These are phyloP conservation scores for Notamacropus eugenii DNA, from an alignment of 2,797 vertebrate genomes.

Conservation along the genomic window DNA sequence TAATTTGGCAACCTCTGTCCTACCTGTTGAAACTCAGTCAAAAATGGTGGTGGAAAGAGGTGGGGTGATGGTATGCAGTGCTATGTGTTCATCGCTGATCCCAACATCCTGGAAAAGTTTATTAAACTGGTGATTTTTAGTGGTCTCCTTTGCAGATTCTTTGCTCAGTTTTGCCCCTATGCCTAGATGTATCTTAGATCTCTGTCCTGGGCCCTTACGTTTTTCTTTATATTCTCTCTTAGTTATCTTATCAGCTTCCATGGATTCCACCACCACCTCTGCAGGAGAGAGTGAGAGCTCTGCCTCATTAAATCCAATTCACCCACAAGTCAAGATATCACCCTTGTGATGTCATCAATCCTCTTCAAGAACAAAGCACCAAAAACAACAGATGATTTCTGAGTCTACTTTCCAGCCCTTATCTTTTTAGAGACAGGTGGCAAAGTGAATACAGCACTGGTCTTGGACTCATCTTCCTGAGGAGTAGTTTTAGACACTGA, in stretches of 20 bases:
- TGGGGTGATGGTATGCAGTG: conserved; percentile 20
- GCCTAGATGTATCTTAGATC: background rate
- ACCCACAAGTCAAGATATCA: background rate
- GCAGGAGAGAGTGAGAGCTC: background rate
- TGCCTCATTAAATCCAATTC: background rate
- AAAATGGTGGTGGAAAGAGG: conserved; percentile 53
- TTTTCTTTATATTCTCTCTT: background rate
- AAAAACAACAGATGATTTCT: background rate
- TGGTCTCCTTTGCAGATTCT: background rate
- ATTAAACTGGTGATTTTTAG: background rate
- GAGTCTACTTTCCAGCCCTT: background rate
- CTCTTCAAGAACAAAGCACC: background rate
- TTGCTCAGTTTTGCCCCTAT: background rate
- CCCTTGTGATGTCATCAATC: background rate
- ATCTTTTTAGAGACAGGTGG: background rate
- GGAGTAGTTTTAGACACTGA: background rate
- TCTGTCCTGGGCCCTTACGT: conserved; percentile 29
- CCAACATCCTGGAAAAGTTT: background rate
- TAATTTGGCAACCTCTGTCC: conserved; percentile 36
- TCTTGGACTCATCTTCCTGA: background rate
- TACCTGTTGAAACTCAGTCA: conserved; percentile 53
- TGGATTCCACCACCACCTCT: background rate
- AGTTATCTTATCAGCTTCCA: background rate
- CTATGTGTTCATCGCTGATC: background rate
- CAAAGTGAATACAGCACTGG: background rate